Conservation (phyloP, 2,797 vertebrate species). For the Cercopithecus hamlyni region DNA sequence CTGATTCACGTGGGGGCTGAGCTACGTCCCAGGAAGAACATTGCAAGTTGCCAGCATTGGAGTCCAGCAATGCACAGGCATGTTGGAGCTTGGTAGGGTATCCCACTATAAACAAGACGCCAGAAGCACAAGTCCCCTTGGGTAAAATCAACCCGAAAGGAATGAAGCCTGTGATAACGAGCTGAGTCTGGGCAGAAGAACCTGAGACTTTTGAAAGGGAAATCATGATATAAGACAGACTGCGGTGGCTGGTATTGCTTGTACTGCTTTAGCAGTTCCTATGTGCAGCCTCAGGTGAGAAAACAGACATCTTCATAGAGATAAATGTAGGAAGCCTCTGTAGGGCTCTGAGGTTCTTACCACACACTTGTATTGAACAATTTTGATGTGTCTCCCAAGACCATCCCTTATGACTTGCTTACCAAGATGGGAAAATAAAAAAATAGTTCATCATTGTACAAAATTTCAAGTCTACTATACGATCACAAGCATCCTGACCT, state of each 20-base stretch:
- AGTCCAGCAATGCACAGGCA: not conserved
- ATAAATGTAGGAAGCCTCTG: not conserved
- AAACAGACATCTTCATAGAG: rapidly evolving
- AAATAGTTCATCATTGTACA: not conserved
- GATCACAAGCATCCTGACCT: not conserved
- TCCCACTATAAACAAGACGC: not conserved
- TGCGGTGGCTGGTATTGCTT: not conserved
- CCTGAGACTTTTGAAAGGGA: not conserved
- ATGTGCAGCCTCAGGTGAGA: rapidly evolving
- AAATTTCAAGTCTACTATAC: not conserved
- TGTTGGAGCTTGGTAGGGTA: not conserved
- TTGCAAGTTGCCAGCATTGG: not conserved
- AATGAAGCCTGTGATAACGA: not conserved
- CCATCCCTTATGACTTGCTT: not conserved
- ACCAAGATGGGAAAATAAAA: not conserved
- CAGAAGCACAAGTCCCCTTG: not conserved
- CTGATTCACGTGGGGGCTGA: not conserved
- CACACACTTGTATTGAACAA: not conserved
- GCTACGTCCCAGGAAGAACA: not conserved
- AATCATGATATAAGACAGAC: rapidly evolving
- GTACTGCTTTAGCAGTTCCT: not conserved
- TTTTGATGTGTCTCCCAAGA: not conserved
- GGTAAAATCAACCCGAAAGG: not conserved
- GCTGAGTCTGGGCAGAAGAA: not conserved
- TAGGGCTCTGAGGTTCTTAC: not conserved